phyloP scores from a whole-genome alignment of 2,888 invertebrate genomes.

The Tenthredo livida region DNA sequence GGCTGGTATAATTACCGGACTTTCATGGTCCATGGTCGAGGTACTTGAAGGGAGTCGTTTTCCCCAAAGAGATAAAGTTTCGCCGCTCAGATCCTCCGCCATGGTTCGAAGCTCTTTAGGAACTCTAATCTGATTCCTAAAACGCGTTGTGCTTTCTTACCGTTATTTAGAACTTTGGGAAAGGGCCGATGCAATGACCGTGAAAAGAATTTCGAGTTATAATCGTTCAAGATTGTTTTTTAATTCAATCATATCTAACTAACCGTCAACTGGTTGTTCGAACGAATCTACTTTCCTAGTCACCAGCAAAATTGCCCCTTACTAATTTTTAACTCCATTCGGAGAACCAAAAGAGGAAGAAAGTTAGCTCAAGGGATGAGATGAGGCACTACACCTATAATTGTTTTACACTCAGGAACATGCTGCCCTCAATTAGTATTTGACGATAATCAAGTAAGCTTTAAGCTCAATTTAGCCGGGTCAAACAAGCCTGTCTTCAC shows the following conservation, averaged over 20 bases:
- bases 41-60: not conserved
- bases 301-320: not conserved
- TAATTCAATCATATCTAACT: constrained; percentile 58
- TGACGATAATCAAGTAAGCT: not conserved
- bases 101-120: not conserved
- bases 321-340: constrained; percentile 41
- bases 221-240: constrained; percentile 10
- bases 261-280: constrained; percentile 30
- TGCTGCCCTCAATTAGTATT: not conserved
- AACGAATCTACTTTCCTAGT: not conserved
- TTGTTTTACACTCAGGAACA: not conserved
- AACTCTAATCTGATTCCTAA: constrained; percentile 18
- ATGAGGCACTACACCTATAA: not conserved
- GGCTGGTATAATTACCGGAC: constrained; percentile 12
- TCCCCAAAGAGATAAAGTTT: constrained; percentile 1
- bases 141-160: not conserved
- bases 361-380: not conserved
- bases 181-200: not conserved
- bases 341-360: not conserved
- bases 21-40: not conserved
- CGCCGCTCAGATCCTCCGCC: not conserved
- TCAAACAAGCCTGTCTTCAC: not conserved
- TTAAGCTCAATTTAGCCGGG: not conserved
- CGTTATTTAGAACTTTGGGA: not conserved
- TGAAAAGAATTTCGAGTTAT: not conserved